Percentiles rank a stretch among this genome's conserved stretches.
These are phyloP conservation scores for Furcula furcula DNA, from an alignment of 2,888 invertebrate species.

Conservation along the genomic window DNA sequence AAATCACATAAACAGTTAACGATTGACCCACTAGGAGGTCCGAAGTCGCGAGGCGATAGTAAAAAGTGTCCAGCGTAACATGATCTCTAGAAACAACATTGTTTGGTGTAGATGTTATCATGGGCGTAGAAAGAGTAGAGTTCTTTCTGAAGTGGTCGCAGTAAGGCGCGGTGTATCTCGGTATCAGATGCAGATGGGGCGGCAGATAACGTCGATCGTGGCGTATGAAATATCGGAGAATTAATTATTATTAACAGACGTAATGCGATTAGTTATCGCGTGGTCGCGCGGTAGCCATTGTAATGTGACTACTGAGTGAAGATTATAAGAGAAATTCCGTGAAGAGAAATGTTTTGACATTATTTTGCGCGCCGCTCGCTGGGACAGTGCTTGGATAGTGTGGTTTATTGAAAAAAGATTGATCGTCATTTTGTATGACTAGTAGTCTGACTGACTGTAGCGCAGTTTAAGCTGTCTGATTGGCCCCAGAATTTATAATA, in stretches of 20 bases:
- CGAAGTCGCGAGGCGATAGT: constrained; percentile 45
- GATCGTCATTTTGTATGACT: too few relatives aligned
- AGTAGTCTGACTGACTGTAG: too few relatives aligned
- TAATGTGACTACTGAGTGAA: constrained; percentile 46
- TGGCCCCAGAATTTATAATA: too few relatives aligned
- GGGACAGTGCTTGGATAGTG: neutral
- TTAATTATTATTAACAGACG: constrained; percentile 70
- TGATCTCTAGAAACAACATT: constrained; percentile 33
- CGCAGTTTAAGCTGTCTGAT: too few relatives aligned
- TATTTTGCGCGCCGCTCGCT: constrained; percentile 13
- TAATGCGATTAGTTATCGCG: constrained; percentile 69
- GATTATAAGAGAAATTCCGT: constrained; percentile 34
- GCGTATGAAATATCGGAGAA: constrained; percentile 66
- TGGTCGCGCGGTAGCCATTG: constrained; percentile 58
- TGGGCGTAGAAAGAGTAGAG: constrained; percentile 22
- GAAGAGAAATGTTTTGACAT: constrained; percentile 26
- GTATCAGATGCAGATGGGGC: constrained; percentile 58
- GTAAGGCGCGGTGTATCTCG: constrained; percentile 42
- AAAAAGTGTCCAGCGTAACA: constrained; percentile 37
- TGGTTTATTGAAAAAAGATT: neutral
- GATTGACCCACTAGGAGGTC: constrained; percentile 67
- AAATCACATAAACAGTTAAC: constrained; percentile 70
- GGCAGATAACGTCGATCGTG: constrained; percentile 64
- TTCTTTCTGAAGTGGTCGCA: constrained; percentile 38
- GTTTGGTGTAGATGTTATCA: constrained; percentile 17